Conservation (phyloP, 2,113 vertebrate species). For the Oceanodroma tethys region DNA sequence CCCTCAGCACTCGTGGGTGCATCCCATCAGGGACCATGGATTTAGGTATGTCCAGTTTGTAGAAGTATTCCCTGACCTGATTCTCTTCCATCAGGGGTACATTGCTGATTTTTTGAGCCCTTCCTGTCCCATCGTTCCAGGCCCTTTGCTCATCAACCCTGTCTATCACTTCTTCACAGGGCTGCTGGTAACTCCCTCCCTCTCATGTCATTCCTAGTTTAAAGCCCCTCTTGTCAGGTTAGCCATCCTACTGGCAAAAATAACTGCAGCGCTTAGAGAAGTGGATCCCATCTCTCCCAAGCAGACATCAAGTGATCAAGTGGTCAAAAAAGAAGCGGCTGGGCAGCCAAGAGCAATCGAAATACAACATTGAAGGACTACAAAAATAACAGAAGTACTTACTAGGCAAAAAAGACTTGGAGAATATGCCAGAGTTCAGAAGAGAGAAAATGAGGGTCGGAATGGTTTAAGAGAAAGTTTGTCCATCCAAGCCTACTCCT, state of each 20-base stretch:
- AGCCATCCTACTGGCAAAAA: background rate
- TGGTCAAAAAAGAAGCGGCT: background rate
- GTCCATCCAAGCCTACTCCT: background rate
- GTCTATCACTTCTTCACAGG: background rate
- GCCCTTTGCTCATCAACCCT: background rate
- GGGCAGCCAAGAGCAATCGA: background rate
- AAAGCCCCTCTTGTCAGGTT: background rate
- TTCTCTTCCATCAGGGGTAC: background rate
- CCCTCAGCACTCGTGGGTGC: accelerated
- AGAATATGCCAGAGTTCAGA: background rate
- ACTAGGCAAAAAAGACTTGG: background rate
- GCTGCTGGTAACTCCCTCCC: background rate
- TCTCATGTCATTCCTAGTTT: background rate
- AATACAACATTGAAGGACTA: background rate
- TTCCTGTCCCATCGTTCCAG: background rate
- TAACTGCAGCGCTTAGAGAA: background rate
- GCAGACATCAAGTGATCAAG: background rate
- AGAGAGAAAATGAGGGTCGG: background rate
- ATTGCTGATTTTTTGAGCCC: background rate
- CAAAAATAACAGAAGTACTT: background rate
- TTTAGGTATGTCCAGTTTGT: background rate
- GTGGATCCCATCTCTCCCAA: background rate
- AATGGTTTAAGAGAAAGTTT: background rate
- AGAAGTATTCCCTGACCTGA: background rate
- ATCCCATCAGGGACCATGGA: background rate